phyloP scores from a whole-genome alignment of 2,797 vertebrate species.

The Myripristis jacobus region DNA sequence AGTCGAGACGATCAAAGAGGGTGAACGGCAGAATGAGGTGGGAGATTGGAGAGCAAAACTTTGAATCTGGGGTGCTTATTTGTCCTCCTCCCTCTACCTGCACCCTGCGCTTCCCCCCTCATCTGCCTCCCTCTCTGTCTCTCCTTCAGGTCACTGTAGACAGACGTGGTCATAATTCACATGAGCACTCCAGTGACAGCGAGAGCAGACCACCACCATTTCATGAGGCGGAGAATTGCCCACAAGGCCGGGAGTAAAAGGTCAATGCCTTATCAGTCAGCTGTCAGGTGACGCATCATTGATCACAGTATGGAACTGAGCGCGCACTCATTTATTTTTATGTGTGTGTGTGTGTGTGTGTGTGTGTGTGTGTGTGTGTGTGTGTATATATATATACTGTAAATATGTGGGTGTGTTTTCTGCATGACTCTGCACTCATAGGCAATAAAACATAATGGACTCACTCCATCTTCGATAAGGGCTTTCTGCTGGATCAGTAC shows the following conservation, averaged over 20 bases:
- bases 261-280: conserved; percentile 76
- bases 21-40: neutral
- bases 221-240: conserved; percentile 61
- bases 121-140: conserved; percentile 32
- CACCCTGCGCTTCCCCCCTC: neutral
- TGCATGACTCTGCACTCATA: neutral
- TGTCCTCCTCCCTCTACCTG: neutral
- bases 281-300: conserved; percentile 68
- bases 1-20: conserved; percentile 44
- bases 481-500: conserved; percentile 6
- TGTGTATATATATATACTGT: too few species aligned
- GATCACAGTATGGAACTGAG: conserved; percentile 40
- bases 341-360: conserved; percentile 17
- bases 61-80: conserved; percentile 32
- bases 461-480: neutral
- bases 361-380: conserved; percentile 14
- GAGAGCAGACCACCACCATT: conserved; percentile 52
- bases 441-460: conserved; percentile 7
- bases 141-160: conserved; percentile 47
- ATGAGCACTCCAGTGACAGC: conserved; percentile 56
- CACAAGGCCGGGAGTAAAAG: conserved; percentile 72
- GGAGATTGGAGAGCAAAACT: conserved; percentile 18
- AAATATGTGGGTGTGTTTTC: neutral
- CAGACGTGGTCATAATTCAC: conserved; percentile 63
- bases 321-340: too few species aligned